phyloP scores from a whole-genome alignment of 2,113 vertebrate genomes.

The Quiscalus mexicanus region DNA sequence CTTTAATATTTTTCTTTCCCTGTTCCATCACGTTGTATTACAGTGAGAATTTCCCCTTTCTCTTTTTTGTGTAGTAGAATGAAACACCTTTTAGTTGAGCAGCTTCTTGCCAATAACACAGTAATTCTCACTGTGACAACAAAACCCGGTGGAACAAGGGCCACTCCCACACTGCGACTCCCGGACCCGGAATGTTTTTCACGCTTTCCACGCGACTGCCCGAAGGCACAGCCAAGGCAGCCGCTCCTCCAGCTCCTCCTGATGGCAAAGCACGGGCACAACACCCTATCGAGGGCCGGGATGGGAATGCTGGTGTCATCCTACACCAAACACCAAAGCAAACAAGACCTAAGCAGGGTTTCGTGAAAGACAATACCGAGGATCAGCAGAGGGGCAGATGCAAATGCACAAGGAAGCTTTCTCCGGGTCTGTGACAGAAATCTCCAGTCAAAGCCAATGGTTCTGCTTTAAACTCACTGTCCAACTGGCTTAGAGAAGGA shows the following conservation, averaged over 20 bases:
- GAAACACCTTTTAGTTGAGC: not conserved
- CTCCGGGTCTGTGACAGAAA: not conserved
- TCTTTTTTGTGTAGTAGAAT: not conserved
- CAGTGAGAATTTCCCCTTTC: not conserved
- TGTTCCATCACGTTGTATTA: fast-evolving
- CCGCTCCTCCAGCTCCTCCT: conserved; percentile 22
- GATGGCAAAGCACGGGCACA: not conserved
- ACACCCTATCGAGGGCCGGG: not conserved
- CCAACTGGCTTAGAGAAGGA: not conserved
- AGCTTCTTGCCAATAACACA: not conserved
- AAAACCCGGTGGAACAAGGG: fast-evolving
- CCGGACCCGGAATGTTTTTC: not conserved
- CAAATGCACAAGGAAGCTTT: not conserved
- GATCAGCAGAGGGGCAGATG: not conserved
- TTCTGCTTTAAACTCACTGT: not conserved
- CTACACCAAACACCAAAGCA: fast-evolving
- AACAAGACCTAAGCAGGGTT: not conserved
- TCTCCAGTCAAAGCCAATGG: not conserved
- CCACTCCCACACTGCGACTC: not conserved
- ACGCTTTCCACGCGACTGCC: not conserved
- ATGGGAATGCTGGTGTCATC: not conserved
- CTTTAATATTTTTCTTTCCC: not conserved
- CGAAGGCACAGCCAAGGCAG: not conserved
- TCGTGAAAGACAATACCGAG: not conserved
- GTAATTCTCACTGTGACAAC: not conserved